These are phyloP conservation scores for Hylyphantes graminicola DNA, from an alignment of 1,140 invertebrate species.

Conservation along the genomic window DNA sequence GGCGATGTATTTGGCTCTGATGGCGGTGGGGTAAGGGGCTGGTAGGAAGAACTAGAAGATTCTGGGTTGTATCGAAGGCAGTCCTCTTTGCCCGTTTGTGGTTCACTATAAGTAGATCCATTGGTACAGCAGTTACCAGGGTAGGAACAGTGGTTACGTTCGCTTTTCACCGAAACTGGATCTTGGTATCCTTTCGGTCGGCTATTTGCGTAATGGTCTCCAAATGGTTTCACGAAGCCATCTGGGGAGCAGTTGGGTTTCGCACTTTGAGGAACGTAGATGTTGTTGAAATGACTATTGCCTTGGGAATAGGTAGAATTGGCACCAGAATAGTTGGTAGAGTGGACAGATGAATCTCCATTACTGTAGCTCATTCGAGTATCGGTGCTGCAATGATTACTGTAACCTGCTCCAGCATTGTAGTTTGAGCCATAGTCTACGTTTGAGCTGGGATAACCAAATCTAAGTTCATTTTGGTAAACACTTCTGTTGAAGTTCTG, in stretches of 20 bases:
- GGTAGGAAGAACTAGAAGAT: conserved; percentile 59
- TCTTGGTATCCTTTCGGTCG: conserved; percentile 45
- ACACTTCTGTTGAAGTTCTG: conserved; percentile 34
- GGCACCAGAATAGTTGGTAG: conserved; percentile 18
- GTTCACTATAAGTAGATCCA: conserved; percentile 16
- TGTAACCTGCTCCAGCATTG: conserved; percentile 33
- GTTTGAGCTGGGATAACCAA: conserved; percentile 42
- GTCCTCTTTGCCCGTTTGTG: conserved; percentile 46
- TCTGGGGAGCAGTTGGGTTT: conserved; percentile 46
- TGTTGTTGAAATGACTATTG: conserved; percentile 20
- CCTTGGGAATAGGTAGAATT: conserved; percentile 20
- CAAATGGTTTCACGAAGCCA: conserved; percentile 40
- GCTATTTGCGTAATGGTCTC: conserved; percentile 29
- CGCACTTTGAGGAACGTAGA: conserved; percentile 3
- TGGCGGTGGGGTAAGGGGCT: conserved; percentile 82
- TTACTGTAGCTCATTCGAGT: conserved; percentile 46
- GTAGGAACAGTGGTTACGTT: conserved; percentile 53
- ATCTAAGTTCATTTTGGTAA: conserved; percentile 51
- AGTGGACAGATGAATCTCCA: not conserved
- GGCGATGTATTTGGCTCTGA: conserved; percentile 77
- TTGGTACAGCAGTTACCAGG: conserved; percentile 9
- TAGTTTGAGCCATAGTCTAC: conserved; percentile 35
- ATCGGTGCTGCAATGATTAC: conserved; percentile 36
- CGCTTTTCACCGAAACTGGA: conserved; percentile 55
- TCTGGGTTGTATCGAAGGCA: conserved; percentile 21